Percentiles rank a stretch among this genome's conserved stretches.
Conservation (phyloP, 35 echinoderm and acorn worm species). For the Amphiura filiformis region DNA sequence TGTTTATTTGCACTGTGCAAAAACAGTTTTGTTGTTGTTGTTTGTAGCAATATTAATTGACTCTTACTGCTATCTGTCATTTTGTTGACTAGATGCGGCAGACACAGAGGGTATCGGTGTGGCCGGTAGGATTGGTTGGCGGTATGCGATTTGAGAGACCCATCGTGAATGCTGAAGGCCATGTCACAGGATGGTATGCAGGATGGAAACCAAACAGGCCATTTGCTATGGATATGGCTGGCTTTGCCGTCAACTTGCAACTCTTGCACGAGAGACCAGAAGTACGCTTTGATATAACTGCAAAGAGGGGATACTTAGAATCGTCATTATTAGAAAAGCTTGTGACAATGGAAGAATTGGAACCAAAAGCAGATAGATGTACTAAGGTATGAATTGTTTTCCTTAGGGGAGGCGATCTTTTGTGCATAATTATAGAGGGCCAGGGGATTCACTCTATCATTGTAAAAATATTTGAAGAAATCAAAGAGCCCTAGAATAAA, state of each 20-base stretch:
- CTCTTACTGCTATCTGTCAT: no score
- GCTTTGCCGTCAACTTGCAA: conserved; percentile 83
- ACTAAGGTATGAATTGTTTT: conserved; percentile 67
- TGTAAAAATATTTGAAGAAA: no score
- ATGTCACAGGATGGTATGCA: conserved; percentile 78
- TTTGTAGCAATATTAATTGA: no score
- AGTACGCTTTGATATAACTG: conserved; percentile 74
- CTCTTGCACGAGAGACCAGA: conserved; percentile 44
- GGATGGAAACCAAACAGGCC: conserved; percentile 79
- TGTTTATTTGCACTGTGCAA: no score
- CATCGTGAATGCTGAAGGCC: conserved; percentile 38
- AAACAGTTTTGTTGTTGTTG: no score
- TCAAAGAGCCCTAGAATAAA: no score
- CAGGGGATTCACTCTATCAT: no score
- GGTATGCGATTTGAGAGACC: conserved; percentile 90
- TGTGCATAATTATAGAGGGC: no score
- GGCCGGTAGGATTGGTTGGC: conserved; percentile 94
- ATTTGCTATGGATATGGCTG: conserved; percentile 99
- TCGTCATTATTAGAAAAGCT: conserved; percentile 63
- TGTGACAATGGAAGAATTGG: conserved; percentile 73
- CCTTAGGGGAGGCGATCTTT: neutral
- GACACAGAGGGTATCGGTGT: conserved; percentile 85
- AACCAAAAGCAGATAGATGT: conserved; percentile 87
- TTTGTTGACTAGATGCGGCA: conserved; percentile 96
- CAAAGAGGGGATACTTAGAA: conserved; percentile 80